A percentile compares a stretch with the other conserved stretches of the same genome.
These are phyloP conservation scores for Drosophila santomea DNA, from an alignment of 1,140 invertebrate genomes.

Conservation along the genomic window DNA sequence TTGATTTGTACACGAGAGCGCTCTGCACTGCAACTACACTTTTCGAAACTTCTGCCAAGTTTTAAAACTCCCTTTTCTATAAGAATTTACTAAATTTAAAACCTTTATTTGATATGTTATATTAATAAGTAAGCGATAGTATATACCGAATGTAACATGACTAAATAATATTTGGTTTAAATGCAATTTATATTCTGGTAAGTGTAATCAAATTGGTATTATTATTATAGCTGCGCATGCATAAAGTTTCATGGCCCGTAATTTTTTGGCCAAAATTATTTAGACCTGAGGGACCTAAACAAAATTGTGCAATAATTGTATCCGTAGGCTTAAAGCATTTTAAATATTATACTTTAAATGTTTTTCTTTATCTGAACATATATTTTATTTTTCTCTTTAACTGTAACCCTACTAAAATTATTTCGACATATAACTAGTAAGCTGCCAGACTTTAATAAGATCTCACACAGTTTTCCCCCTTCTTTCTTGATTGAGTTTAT, in stretches of 20 bases:
- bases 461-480: conserved; percentile 1
- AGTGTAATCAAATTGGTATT: too few species aligned
- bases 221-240: background rate
- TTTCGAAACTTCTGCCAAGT: background rate
- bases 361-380: background rate
- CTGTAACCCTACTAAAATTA: too few species aligned
- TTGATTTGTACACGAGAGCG: conserved; percentile 40
- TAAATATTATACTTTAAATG: background rate
- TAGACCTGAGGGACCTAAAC: background rate
- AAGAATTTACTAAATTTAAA: too few species aligned
- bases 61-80: background rate
- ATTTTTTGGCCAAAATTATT: conserved; percentile 40
- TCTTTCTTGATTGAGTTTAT: conserved; percentile 45
- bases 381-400: background rate
- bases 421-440: background rate
- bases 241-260: conserved; percentile 35
- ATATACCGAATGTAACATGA: too few species aligned
- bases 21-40: conserved; percentile 14
- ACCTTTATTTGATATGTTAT: too few species aligned
- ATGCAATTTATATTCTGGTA: background rate
- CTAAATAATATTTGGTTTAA: too few species aligned
- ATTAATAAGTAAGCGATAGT: too few species aligned
- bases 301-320: conserved; percentile 7
- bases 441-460: conserved; percentile 5
- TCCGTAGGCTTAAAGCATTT: conserved; percentile 5